Conservation (phyloP, 2,113 vertebrate species). For the Platycercus adscitus region DNA sequence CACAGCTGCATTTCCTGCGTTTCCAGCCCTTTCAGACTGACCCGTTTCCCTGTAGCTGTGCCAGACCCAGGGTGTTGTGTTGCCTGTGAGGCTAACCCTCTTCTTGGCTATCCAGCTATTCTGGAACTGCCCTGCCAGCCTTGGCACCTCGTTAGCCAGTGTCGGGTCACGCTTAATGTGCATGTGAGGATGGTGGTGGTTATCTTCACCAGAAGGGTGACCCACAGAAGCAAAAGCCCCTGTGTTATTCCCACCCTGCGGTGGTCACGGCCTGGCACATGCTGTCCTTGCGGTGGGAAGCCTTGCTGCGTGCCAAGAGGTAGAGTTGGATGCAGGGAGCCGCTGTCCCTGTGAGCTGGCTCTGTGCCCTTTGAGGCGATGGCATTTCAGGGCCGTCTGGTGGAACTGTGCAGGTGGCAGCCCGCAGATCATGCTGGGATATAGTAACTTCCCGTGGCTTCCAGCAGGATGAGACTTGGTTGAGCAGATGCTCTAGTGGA, state of each 20-base stretch:
- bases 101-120: neutral
- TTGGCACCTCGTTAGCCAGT: rapidly evolving
- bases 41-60: rapidly evolving
- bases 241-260: neutral
- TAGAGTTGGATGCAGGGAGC: neutral
- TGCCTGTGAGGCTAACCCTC: neutral
- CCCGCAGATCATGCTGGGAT: rapidly evolving
- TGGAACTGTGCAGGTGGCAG: neutral
- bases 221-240: neutral
- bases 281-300: rapidly evolving
- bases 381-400: rapidly evolving
- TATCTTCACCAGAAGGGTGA: neutral
- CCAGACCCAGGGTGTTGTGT: neutral
- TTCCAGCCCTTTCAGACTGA: neutral
- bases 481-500: neutral
- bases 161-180: rapidly evolving
- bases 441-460: rapidly evolving
- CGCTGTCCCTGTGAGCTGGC: rapidly evolving
- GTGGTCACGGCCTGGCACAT: rapidly evolving
- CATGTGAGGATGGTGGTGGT: rapidly evolving
- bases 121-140: neutral
- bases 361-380: rapidly evolving
- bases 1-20: rapidly evolving
- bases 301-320: neutral
- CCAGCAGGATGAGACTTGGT: neutral